Base-by-base conservation (phyloP, 2,888 invertebrate species). In the Campoplex nolae region DNA sequence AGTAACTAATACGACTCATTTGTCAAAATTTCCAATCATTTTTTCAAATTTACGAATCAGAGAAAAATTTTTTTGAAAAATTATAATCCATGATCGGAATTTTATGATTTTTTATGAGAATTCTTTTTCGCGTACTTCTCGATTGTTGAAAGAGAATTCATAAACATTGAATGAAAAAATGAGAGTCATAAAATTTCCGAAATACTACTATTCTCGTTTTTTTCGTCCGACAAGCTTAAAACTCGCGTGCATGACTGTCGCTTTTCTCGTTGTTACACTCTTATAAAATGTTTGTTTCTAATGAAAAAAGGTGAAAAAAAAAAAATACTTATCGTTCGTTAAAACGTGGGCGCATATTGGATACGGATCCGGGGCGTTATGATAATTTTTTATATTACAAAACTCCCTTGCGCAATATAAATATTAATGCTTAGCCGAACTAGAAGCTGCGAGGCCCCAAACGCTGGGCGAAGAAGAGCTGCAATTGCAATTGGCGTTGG, bases 381-480 rank as follows among this genome's bases (percentile, higher is more conserved):
- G 82, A 86, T 89, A 74, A 88, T 88, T 88, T 89, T 89, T 88
- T 88, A 80, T 80, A 13, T 68, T 86, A 86, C 77, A 87, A 78
- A 83, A 86, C 79, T 83, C 67, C 75, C 70, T 84, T 86, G 76
- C 89, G 87, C 88, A 89, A 89, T 89, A 86, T 88, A 88, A 86
- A 89, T 88, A 89, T 89, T 89, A 89, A 89, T 87, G 80, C 85
- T 62, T 85, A 93, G 95, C 96, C 82, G 98, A 98, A 91, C 95
- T 99, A 90, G 99, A 99, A 95, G 97, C 97, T 94, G 99, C 99
- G 74, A 96, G 99, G 83, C 99, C 99, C 6, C 97, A 99, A 91
- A 99, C 99, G 0, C 98, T 98, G 0, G 99, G 99, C 4, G 99
- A 99, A 95, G 99, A 99, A 95, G 99, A 99, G 94, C 96, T 99